Evolutionary conservation across 2,888 invertebrate species (phyloP).

Genomic region (Cheilosia soror): DNA sequence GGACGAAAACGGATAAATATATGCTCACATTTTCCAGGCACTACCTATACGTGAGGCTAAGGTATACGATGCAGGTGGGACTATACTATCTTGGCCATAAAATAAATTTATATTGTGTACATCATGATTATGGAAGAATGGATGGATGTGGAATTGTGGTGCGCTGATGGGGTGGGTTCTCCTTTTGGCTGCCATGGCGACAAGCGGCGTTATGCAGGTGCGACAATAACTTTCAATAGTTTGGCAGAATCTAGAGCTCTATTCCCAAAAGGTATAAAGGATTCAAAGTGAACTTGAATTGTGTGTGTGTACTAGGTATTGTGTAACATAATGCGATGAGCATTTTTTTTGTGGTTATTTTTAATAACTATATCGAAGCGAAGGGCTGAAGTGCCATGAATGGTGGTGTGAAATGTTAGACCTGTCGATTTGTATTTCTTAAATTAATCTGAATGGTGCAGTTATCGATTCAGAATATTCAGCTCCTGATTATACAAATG

Average conservation of each 20-base stretch:
- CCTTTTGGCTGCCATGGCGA: background rate
- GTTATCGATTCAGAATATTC: too few relatives aligned
- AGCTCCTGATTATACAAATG: too few relatives aligned
- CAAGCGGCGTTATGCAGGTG: constrained; percentile 29
- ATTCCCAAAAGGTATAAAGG: constrained; percentile 8
- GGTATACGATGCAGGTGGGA: constrained; percentile 35
- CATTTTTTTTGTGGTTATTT: background rate
- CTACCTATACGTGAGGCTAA: constrained; percentile 13
- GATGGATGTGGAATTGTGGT: background rate
- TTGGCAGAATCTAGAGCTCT: constrained; percentile 15
- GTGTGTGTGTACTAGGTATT: background rate
- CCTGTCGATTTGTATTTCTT: too few relatives aligned
- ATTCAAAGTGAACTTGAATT: constrained; percentile 40
- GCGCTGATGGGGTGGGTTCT: background rate
- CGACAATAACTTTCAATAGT: constrained; percentile 35
- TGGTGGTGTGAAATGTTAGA: too few relatives aligned
- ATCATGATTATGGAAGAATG: constrained; percentile 42
- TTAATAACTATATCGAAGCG: background rate
- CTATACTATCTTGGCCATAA: constrained; percentile 49
- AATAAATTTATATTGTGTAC: constrained; percentile 44
- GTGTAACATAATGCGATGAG: background rate
- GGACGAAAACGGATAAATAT: constrained; percentile 7
- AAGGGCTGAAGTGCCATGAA: too few relatives aligned
- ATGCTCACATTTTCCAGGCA: constrained; percentile 14
- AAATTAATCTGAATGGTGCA: too few relatives aligned